A percentile compares a stretch with the other conserved stretches of the same genome.
Evolutionary conservation across 2,113 vertebrate genomes (phyloP).

Genomic region (Paradisaea rubra): DNA sequence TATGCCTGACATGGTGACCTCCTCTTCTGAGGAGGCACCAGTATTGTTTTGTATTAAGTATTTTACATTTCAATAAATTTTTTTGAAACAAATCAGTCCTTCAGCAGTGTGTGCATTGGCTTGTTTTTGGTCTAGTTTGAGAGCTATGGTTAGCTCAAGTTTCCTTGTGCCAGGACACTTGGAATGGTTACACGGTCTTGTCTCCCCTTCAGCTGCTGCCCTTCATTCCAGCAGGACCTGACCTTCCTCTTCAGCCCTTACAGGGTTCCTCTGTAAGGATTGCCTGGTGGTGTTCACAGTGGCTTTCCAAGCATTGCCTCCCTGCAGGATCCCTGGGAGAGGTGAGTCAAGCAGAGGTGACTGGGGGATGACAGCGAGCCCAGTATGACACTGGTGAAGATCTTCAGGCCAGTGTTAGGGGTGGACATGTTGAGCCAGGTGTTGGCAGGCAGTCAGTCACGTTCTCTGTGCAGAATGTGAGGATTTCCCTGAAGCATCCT

Average conservation of each 20-base stretch:
- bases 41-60: background rate
- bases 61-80: conserved; percentile 41
- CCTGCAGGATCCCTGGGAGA: background rate
- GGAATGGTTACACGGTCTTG: background rate
- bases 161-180: background rate
- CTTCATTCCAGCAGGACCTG: background rate
- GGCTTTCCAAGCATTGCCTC: background rate
- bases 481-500: background rate
- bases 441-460: background rate
- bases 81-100: background rate
- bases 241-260: background rate
- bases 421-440: background rate
- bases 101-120: background rate
- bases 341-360: background rate
- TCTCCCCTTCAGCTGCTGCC: background rate
- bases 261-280: background rate
- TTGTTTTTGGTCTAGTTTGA: background rate
- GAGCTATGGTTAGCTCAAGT: background rate
- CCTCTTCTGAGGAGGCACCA: background rate
- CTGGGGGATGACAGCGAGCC: background rate
- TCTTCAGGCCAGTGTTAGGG: background rate
- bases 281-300: background rate
- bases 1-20: background rate
- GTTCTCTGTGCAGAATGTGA: background rate
- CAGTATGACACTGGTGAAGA: background rate